A percentile compares a stretch with the other conserved stretches of the same genome.
Evolutionary conservation across 2,113 vertebrate genomes (phyloP).

Genomic region (Colius striatus): DNA sequence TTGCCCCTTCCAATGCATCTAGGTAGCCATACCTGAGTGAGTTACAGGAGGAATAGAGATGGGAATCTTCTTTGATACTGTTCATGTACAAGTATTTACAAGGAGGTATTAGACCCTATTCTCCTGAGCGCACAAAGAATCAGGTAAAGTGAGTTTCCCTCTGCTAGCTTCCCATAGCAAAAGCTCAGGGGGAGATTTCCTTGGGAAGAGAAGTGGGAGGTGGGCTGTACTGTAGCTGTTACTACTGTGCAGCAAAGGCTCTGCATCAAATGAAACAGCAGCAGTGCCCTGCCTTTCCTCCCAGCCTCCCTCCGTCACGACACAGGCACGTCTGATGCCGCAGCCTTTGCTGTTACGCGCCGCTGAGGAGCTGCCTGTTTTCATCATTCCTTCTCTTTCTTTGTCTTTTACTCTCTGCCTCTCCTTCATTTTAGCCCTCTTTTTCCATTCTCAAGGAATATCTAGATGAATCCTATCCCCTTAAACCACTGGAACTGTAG

Average conservation of each 20-base stretch:
- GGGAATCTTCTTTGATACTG: neutral
- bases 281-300: neutral
- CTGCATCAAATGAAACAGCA: neutral
- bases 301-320: neutral
- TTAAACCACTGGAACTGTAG: neutral
- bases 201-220: neutral
- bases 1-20: neutral
- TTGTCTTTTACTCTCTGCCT: neutral
- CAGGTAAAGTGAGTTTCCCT: neutral
- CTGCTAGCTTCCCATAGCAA: neutral
- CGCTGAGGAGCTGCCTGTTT: neutral
- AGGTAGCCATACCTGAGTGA: neutral
- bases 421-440: neutral
- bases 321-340: neutral
- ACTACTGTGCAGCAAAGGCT: neutral
- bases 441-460: neutral
- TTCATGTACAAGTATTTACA: neutral
- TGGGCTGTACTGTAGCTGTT: neutral
- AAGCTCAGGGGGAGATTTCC: neutral
- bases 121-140: rapidly evolving
- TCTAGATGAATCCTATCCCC: neutral
- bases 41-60: neutral
- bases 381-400: neutral
- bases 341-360: neutral
- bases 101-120: neutral